phyloP scores from a whole-genome alignment of 1,140 invertebrate species.

The Cydia amplana region DNA sequence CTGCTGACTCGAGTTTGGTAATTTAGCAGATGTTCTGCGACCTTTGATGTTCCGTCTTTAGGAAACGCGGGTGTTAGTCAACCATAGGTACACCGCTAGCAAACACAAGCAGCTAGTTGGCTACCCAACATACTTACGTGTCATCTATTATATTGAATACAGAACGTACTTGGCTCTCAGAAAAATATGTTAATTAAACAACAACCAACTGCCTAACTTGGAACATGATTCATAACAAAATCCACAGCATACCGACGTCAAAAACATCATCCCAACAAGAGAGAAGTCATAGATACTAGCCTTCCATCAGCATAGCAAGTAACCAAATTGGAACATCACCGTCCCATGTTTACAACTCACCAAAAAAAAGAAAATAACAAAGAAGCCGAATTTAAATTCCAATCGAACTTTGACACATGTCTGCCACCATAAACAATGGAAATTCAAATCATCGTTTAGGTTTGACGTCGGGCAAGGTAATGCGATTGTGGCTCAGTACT shows the following conservation, averaged over 20 bases:
- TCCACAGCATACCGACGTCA: slow-evolving; percentile 72
- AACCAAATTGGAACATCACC: slow-evolving; percentile 78
- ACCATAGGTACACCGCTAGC: neutral
- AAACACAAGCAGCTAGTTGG: neutral
- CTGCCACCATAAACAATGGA: slow-evolving; percentile 79
- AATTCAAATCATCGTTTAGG: slow-evolving; percentile 76
- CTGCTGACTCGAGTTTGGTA: slow-evolving; percentile 64
- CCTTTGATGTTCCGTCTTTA: slow-evolving; percentile 63
- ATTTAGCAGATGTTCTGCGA: slow-evolving; percentile 71
- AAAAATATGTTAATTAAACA: slow-evolving; percentile 3
- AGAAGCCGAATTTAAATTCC: slow-evolving; percentile 79
- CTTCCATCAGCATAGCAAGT: slow-evolving; percentile 59
- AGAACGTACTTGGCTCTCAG: neutral
- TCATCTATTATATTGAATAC: neutral
- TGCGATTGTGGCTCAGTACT: slow-evolving; percentile 71
- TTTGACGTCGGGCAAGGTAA: slow-evolving; percentile 69
- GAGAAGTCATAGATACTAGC: slow-evolving; percentile 73
- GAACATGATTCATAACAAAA: slow-evolving; percentile 75
- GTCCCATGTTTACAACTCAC: slow-evolving; percentile 75
- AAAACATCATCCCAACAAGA: slow-evolving; percentile 63
- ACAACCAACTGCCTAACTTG: slow-evolving; percentile 40
- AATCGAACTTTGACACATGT: slow-evolving; percentile 80
- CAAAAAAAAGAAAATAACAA: slow-evolving; percentile 74
- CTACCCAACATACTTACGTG: neutral
- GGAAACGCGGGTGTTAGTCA: slow-evolving; percentile 35